These are phyloP conservation scores for Oncorhynchus nerka DNA, from an alignment of 2,113 vertebrate species.

Conservation along the genomic window DNA sequence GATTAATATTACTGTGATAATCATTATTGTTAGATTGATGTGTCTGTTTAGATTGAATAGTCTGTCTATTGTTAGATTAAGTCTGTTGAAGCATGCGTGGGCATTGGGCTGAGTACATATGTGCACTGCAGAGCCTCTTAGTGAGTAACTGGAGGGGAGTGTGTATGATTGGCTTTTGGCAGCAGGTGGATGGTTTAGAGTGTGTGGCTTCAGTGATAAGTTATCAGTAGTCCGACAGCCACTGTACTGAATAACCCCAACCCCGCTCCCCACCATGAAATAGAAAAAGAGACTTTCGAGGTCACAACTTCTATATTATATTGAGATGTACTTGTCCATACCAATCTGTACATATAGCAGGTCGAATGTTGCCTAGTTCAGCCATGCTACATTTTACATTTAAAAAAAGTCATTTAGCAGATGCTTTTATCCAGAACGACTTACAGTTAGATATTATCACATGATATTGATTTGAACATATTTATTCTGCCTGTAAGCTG, in stretches of 20 bases:
- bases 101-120: slow-evolving; percentile 26
- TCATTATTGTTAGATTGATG: neutral
- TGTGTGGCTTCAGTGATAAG: slow-evolving; percentile 63
- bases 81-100: no score
- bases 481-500: no score
- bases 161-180: slow-evolving; percentile 17
- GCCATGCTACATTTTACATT: no score
- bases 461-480: no score
- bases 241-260: slow-evolving; percentile 38
- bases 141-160: neutral
- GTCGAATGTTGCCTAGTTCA: no score
- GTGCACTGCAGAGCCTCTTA: neutral
- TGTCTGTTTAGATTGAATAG: neutral
- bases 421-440: no score
- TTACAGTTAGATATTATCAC: no score
- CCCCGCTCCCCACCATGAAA: slow-evolving; percentile 37
- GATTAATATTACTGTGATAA: neutral
- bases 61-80: neutral
- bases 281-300: slow-evolving; percentile 4
- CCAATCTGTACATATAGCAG: neutral
- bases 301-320: no score
- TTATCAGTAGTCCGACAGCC: slow-evolving; percentile 62
- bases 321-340: neutral
- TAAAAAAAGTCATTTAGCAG: no score
- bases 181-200: slow-evolving; percentile 58